Base-by-base conservation (phyloP, 2,888 invertebrate species). In the Shargacucullia verbasci region DNA sequence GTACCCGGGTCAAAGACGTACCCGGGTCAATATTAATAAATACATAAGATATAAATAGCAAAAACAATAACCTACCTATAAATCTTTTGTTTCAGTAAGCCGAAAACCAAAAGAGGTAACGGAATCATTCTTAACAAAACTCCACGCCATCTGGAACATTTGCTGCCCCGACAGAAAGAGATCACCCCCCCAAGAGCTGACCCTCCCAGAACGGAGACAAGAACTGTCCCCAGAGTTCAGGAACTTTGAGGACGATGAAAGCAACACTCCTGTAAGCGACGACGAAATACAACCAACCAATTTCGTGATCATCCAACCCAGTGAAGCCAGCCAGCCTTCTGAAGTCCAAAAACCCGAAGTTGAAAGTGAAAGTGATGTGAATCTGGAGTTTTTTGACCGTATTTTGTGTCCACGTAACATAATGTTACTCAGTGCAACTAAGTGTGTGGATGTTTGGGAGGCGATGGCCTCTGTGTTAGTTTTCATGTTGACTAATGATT, bases 401-500 rank as follows among this genome's bases (percentile, higher is more conserved):
- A 79, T 94, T 0, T 60, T 94, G 11, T 91, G 93, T 61, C 86
- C 92, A 0, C 78, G 94, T 10, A 94, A 94, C 53, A 84, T 94
- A 15, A 81, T 88, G 56, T 41, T 94, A 33, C 56, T 94, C 3
- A 85, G 84, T 65, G 76, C 72, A 0, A 71, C 83, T 0, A 78
- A 66, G 29, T 66, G 76, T 33, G 63, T 73, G 2, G 85, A 82
- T 0, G 88, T 87, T 9, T 95, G 94, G 89, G 85, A 85, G 1
- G 81, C 90, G 0, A 75, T 95, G 69, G 89, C 92, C 0, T 78
- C 83, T 0, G 79, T 95, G 2, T 66, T 95, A 1, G 83, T 92
- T 52, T 88, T 86, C 57, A 64, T 97, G 78, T 81, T 97, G 46
- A 88, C 91, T 7, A 87, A 94, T 40, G 84, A 95, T 15, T 91